phyloP scores from a whole-genome alignment of 2,797 vertebrate genomes.

The Melanotaenia parkinsoni region DNA sequence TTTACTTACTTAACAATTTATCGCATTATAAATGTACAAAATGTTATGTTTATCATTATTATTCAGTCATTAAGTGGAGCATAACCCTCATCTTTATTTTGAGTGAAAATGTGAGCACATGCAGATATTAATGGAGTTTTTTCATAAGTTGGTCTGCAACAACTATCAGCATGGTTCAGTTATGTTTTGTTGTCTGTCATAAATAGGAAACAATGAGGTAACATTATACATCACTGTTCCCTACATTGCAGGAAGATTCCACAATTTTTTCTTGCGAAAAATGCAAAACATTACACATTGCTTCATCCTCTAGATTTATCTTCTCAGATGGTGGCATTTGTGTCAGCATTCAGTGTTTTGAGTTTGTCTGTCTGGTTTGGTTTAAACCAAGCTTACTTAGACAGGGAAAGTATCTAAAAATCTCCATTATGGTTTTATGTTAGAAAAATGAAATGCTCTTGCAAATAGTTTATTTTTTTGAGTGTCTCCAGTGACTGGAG shows the following conservation, averaged over 20 bases:
- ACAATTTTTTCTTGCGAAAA: neutral
- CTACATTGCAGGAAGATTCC: too few relatives aligned
- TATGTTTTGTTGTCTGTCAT: neutral
- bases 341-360: neutral
- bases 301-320: neutral
- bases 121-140: neutral
- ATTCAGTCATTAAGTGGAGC: too few relatives aligned
- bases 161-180: neutral
- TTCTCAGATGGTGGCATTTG: neutral
- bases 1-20: too few relatives aligned
- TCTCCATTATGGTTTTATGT: neutral
- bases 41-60: too few relatives aligned
- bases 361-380: neutral
- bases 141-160: neutral
- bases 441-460: slow-evolving; percentile 3
- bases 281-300: neutral
- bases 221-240: neutral
- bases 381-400: neutral
- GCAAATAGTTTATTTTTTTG: neutral
- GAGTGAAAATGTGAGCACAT: neutral
- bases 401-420: neutral
- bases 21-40: neutral
- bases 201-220: neutral
- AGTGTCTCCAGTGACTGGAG: neutral
- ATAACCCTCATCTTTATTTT: neutral